phyloP scores from a whole-genome alignment of 2,113 vertebrate genomes.

The Ammodytes marinus region DNA sequence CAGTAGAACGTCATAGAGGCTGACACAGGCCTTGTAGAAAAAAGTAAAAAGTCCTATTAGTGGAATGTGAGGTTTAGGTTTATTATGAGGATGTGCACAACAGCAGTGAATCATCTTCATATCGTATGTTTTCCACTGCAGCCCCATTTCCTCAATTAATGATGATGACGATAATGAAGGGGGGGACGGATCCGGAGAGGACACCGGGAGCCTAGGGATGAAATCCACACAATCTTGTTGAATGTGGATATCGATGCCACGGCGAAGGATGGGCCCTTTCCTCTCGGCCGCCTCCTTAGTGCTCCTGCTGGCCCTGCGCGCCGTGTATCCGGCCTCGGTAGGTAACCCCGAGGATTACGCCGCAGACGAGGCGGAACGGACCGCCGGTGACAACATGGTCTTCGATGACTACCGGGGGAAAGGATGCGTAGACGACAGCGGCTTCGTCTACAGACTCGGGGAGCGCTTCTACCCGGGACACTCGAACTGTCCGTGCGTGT shows the following conservation, averaged over 20 bases:
- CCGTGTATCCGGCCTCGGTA: slow-evolving; percentile 89
- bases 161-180: slow-evolving; percentile 49
- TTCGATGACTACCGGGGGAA: slow-evolving; percentile 99
- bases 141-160: slow-evolving; percentile 43
- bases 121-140: slow-evolving; percentile 57
- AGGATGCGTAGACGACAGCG: slow-evolving; percentile 99
- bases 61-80: slow-evolving; percentile 9
- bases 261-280: slow-evolving; percentile 94
- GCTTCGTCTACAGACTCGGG: slow-evolving; percentile 98
- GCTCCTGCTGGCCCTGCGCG: slow-evolving; percentile 90
- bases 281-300: slow-evolving; percentile 90
- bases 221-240: slow-evolving; percentile 69
- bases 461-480: slow-evolving; percentile 99
- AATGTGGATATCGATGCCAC: slow-evolving; percentile 81
- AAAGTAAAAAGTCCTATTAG: neutral
- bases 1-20: neutral
- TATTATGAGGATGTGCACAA: slow-evolving; percentile 1
- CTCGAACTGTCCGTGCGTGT: slow-evolving; percentile 98
- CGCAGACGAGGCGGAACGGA: slow-evolving; percentile 93
- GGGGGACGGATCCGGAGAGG: slow-evolving; percentile 61
- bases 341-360: slow-evolving; percentile 92
- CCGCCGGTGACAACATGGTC: slow-evolving; percentile 92
- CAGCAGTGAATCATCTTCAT: slow-evolving; percentile 32
- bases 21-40: neutral
- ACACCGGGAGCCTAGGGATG: slow-evolving; percentile 72